Base-by-base conservation (phyloP, 2,113 vertebrate genomes). In the Hemibagrus wyckioides region DNA sequence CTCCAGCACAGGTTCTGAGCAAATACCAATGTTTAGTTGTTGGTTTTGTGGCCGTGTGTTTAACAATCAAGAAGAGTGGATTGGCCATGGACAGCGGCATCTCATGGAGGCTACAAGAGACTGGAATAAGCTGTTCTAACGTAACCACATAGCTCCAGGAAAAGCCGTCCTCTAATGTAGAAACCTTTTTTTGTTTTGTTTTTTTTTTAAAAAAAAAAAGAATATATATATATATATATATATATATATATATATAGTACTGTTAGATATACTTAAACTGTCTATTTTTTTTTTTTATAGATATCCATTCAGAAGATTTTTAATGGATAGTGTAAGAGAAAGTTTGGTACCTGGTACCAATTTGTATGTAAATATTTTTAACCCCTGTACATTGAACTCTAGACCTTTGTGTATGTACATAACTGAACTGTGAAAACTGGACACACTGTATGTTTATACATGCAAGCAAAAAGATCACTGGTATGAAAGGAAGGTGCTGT, bases 11-110 rank as follows among this genome's bases (percentile, higher is more conserved):
- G 93, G 95, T 92, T 91, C 92, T 85, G 92, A 95, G 90, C 94
- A 96, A 85, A 90, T 95, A 80, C 90, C 94, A 56, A 96, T 91
- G 84, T 99, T 99, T 94, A 96, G 94, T 91, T 99, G 98, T 92
- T 99, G 98, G 98, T 99, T 99, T 95, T 99, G 98, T 87, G 98
- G 98, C 87, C 95, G 98, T 88, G 91, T 97, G 89, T 99, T 99
- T 93, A 95, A 96, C 94, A 99, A 96, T 94, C 98, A 99, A 92
- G 98, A 99, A 93, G 95, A 95, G 89, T 99, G 98, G 98, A 98
- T 99, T 79, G 98, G 98, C 79, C 98, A 99, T 63, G 98, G 98
- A 80, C 98, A 99, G 92, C 96, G 97, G 84, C 98, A 99, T 94
- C 95, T 99, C 86, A 97, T 99, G 97, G 98, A 99, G 94, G 97